Percentiles rank a stretch among this genome's conserved stretches.
Conservation (phyloP, 2,888 invertebrate genomes). For the Philopedon plagiatum region DNA sequence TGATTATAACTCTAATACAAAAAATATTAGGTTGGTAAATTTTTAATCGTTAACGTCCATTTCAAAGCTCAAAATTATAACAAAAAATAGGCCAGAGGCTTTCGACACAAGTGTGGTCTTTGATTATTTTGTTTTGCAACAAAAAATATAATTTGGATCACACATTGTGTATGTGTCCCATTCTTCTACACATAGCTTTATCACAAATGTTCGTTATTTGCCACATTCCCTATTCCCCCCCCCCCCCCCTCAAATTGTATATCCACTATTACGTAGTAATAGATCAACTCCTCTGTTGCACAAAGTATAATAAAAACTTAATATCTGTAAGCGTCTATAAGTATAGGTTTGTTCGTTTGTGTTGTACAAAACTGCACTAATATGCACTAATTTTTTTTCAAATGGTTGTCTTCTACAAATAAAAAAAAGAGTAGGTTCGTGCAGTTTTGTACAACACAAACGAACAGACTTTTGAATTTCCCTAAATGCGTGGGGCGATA, state of each 20-base stretch:
- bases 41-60: background rate
- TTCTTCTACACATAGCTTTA: background rate
- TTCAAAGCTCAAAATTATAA: slow-evolving; percentile 4
- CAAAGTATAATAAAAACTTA: slow-evolving; percentile 4
- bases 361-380: no score
- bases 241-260: background rate
- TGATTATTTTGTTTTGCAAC: background rate
- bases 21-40: background rate
- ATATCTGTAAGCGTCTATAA: no score
- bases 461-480: no score
- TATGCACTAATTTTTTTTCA: no score
- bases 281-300: background rate
- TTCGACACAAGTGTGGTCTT: background rate
- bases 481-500: no score
- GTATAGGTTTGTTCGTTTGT: no score
- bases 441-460: no score
- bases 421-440: no score
- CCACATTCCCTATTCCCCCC: background rate
- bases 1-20: no score
- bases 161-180: background rate
- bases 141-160: background rate
- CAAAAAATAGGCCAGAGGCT: slow-evolving; percentile 2
- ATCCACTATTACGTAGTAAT: background rate
- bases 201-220: background rate
- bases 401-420: no score